Base-by-base conservation (phyloP, 2,797 vertebrate species). In the Pseudopleuronectes americanus region DNA sequence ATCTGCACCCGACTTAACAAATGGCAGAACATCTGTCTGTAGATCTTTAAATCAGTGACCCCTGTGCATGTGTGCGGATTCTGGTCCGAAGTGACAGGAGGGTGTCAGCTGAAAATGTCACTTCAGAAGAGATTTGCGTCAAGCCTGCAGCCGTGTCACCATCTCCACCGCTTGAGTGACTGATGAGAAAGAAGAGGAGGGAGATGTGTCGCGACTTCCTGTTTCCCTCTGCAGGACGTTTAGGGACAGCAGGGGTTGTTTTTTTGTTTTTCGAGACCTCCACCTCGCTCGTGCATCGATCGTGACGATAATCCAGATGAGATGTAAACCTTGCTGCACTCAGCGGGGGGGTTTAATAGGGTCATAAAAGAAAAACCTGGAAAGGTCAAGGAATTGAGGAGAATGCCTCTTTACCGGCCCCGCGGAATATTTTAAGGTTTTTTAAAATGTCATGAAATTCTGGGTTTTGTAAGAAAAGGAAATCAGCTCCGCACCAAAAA, bases 81-180 rank as follows among this genome's bases (percentile, higher is more conserved):
- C 78, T 89, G 89, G 89, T 87, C 74, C 54, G 52, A 92, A 91
- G 90, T 92, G 93, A 95, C 94, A 92, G 82, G 90, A 77, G 74
- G 82, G 88, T 87, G 90, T 93, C 84, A 79, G 87, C 84, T 88
- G 83, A 69, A 94, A 95, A 95, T 95, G 94, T 94, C 94, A 95
- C 91, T 93, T 95, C 94, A 93, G 78, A 90, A 91, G 65, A 82
- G 88, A 94, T 95, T 94, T 94, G 68, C 90, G 84, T 95, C 94
- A 95, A 93, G 84, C 81, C 79, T 54, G 69, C 21, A 80, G 86
- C 82, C 28, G 79, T 86, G 86, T 91, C 87, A 78, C 67, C 79
- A 28, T 55, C 70, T 80, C 71, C 61, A 61, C 77, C 60, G 79
- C 67, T 83, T 90, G 84, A 88, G 79, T 85, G 88, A 81, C 75